A percentile compares a stretch with the other conserved stretches of the same genome.
Evolutionary conservation across 2,888 invertebrate genomes (phyloP).

Genomic region (Trachelus iudaicus): DNA sequence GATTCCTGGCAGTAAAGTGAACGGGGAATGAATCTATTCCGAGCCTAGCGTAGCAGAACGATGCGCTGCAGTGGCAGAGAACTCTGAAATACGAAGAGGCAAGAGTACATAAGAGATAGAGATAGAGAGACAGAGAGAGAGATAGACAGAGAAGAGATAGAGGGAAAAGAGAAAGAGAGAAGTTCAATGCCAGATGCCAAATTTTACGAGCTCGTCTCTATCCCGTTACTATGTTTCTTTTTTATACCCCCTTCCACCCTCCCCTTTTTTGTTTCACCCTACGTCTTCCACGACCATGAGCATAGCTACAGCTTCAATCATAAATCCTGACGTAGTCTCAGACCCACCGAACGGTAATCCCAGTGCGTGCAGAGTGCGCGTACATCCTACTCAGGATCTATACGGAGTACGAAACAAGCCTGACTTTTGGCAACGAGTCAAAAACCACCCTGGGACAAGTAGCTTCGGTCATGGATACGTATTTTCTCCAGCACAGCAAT

Average conservation of each 20-base stretch:
- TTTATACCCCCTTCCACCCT: constrained; percentile 5
- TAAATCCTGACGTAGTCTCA: constrained; percentile 49
- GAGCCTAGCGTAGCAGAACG: constrained; percentile 32
- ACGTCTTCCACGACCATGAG: constrained; percentile 42
- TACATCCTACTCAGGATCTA: background rate
- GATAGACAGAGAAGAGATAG: constrained; percentile 14
- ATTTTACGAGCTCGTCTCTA: constrained; percentile 40
- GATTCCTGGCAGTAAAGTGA: constrained; percentile 19
- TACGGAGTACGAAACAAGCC: constrained; percentile 18
- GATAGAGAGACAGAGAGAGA: constrained; percentile 22
- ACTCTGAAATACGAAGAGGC: background rate
- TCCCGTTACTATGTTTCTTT: constrained; percentile 8
- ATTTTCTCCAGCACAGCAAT: background rate
- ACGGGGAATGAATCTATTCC: constrained; percentile 38
- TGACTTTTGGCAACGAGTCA: constrained; percentile 48
- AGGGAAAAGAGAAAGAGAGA: constrained; percentile 1
- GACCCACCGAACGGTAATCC: constrained; percentile 41
- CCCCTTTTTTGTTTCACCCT: constrained; percentile 12
- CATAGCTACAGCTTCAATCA: constrained; percentile 46
- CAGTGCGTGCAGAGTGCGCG: constrained; percentile 36
- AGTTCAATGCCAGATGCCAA: constrained; percentile 38
- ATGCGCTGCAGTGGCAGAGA: constrained; percentile 1
- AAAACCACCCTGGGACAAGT: constrained; percentile 28
- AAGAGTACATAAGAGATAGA: constrained; percentile 25
- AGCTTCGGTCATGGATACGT: background rate